Percentiles rank a stretch among this genome's conserved stretches.
Conservation (phyloP, 2,113 vertebrate species). For the Baryphthengus martii region DNA sequence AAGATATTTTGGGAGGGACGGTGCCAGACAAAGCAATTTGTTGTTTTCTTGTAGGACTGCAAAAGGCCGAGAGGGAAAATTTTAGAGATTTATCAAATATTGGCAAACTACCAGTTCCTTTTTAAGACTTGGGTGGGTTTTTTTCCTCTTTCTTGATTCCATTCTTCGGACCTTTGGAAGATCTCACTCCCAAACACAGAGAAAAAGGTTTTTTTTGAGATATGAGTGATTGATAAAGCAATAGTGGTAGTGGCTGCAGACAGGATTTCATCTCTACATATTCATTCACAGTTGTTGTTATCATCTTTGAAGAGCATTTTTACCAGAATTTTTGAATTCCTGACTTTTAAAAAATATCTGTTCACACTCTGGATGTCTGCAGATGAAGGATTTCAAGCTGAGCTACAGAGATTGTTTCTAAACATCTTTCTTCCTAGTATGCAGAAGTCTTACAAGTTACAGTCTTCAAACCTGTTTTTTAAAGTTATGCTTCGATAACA, state of each 20-base stretch:
- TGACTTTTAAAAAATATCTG: neutral
- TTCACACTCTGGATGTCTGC: neutral
- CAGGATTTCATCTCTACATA: neutral
- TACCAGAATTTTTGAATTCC: neutral
- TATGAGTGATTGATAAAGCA: neutral
- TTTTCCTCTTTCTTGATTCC: neutral
- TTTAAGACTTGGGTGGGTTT: neutral
- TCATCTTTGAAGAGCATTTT: conserved; percentile 17
- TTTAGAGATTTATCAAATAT: neutral
- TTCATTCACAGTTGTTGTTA: conserved; percentile 43
- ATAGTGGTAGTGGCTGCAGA: neutral
- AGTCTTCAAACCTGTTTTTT: neutral
- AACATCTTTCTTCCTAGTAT: neutral
- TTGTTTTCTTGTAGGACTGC: neutral
- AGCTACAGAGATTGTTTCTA: neutral
- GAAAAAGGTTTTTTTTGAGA: neutral
- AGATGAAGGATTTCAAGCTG: neutral
- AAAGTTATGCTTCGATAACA: neutral
- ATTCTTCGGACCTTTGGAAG: neutral
- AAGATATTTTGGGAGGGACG: neutral
- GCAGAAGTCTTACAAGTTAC: neutral
- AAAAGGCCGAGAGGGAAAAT: neutral
- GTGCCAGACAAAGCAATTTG: neutral
- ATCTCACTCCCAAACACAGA: neutral
- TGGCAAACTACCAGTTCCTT: neutral